Evolutionary conservation across 2,888 invertebrate species (phyloP), one percentile per base, ranked within the genome.

Genomic region (Drosophila pseudotakahashii): DNA sequence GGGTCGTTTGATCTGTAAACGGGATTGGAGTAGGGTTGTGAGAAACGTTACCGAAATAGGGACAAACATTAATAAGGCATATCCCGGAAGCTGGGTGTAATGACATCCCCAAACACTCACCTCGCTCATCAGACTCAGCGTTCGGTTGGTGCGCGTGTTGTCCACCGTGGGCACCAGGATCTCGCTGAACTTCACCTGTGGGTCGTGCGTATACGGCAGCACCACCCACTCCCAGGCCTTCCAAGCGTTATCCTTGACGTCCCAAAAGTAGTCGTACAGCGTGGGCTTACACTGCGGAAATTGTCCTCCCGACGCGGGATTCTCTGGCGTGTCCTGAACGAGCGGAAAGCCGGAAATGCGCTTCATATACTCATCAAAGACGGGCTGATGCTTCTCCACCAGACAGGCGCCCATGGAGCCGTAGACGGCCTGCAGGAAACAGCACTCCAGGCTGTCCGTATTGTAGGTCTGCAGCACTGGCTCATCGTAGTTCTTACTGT

Each of bases 101-200:
- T 60, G 53, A 26, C n/a, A 13, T 41, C 32, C 30, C 2, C 23
- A 44, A 11, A 32, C 44, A 19, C 88, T 67, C 80, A 97, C 95
- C 85, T 94, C 93, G 86, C 95, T 96, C 96, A 97, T 96, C 19
- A 96, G 93, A 70, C 94, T 93, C 51, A 98, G 93, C 14, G 97
- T 93, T 94, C 97, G 97, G 0, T 95, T 96, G 0, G 96, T 94
- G 48, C 96, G 93, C 9, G 97, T 93, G 0, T 98, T 98, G 89
- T 98, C 98, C 3, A 97, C 94, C 0, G 98, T 98, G 0, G 98
- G 98, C 7, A 98, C 98, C 16, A 98, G 93, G 75, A 98, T 97
- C 77, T 97, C 95, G 4, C 95, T 95, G 91, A 96, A 98, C 87
- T 94, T 94, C 88, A 93, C 93, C 0, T 91, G 88, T 0, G 94